These are phyloP conservation scores for Drosophila neonasuta DNA, from an alignment of 2,888 invertebrate species.

Conservation along the genomic window DNA sequence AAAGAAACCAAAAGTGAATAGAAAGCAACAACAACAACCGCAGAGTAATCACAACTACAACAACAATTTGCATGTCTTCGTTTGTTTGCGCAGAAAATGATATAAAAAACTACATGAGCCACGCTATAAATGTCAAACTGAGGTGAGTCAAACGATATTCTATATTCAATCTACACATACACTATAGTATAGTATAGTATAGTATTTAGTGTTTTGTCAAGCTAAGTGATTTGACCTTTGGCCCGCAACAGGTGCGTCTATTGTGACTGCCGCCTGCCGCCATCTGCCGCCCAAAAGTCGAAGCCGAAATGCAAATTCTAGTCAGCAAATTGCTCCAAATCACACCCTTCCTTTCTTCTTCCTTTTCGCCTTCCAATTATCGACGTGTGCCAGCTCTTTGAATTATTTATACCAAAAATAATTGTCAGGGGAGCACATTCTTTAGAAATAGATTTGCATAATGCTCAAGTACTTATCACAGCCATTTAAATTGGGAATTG, in stretches of 20 bases:
- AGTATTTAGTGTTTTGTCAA: constrained; percentile 9
- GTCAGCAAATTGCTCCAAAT: constrained; percentile 19
- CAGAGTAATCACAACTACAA: constrained; percentile 13
- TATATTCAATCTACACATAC: constrained; percentile 17
- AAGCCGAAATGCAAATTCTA: constrained; percentile 27
- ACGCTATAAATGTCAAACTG: constrained; percentile 75
- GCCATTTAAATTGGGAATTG: background rate
- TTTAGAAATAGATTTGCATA: constrained; percentile 8
- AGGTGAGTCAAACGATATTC: constrained; percentile 69
- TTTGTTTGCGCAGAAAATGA: constrained; percentile 74
- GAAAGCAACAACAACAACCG: constrained; percentile 12
- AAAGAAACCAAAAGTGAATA: background rate
- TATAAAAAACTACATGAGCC: constrained; percentile 79
- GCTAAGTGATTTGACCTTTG: constrained; percentile 63
- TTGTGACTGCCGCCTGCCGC: background rate
- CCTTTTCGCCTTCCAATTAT: constrained; percentile 19
- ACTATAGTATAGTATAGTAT: background rate
- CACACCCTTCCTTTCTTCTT: background rate
- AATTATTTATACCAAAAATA: constrained; percentile 2
- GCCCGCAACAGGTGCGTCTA: constrained; percentile 63
- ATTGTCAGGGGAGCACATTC: background rate
- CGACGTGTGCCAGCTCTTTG: constrained; percentile 4
- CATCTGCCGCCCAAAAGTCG: constrained; percentile 17
- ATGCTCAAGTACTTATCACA: background rate
- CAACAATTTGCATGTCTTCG: constrained; percentile 77